Evolutionary conservation across 2,113 vertebrate genomes (phyloP).

Genomic region (Plestiodon gilberti): DNA sequence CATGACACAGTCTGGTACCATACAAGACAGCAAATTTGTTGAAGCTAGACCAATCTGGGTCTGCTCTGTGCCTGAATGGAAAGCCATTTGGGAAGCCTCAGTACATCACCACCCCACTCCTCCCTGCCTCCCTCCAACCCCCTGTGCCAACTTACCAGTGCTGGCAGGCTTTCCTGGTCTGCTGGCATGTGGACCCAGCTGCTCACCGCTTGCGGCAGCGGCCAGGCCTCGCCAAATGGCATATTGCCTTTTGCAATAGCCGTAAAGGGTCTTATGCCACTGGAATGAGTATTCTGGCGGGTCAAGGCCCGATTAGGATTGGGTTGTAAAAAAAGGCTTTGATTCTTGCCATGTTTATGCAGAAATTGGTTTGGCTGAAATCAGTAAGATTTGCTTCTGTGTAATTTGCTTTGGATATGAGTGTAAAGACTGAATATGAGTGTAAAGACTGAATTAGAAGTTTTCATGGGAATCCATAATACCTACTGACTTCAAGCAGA

Average conservation of each 20-base stretch:
- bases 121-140: no score
- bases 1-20: not conserved
- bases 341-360: not conserved
- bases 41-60: not conserved
- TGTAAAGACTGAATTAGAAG: not conserved
- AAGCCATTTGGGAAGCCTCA: not conserved
- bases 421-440: not conserved
- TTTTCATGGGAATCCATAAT: not conserved
- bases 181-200: no score
- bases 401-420: not conserved
- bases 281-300: no score
- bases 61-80: not conserved
- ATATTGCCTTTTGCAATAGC: no score
- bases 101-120: no score
- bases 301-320: no score
- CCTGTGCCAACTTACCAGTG: no score
- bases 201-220: no score
- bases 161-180: no score
- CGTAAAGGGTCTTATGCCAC: no score
- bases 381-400: not conserved
- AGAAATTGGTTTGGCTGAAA: not conserved
- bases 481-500: not conserved
- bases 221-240: no score
- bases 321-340: no score
- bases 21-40: not conserved